These are phyloP conservation scores for Atherix ibis DNA, from an alignment of 2,888 invertebrate genomes.

Conservation along the genomic window DNA sequence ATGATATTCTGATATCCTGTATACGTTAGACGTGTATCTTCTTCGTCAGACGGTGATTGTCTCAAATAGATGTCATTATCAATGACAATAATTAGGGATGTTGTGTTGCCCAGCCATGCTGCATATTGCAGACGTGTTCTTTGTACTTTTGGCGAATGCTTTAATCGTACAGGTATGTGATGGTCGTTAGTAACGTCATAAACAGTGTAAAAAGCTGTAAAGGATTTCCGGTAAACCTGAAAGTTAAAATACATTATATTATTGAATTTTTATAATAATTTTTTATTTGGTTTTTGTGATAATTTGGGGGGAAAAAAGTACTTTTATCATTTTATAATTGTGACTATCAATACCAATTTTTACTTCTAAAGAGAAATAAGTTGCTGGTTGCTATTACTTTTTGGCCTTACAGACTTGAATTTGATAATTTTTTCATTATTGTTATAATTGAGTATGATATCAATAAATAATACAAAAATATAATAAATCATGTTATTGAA, in stretches of 20 bases:
- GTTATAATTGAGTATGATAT: no score
- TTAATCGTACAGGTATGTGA: conserved; percentile 69
- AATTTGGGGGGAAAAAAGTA: no score
- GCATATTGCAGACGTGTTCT: conserved; percentile 68
- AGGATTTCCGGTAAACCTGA: conserved; percentile 72
- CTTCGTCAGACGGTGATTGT: conserved; percentile 50
- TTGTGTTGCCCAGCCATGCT: conserved; percentile 65
- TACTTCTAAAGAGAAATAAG: no score
- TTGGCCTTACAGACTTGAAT: no score
- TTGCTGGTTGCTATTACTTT: no score
- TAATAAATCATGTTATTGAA: no score
- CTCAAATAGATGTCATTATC: conserved; percentile 82
- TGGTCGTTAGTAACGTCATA: conserved; percentile 85
- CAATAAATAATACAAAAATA: no score
- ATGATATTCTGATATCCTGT: conserved; percentile 63
- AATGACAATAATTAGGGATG: conserved; percentile 60
- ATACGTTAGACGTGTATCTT: conserved; percentile 55
- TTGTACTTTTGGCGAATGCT: conserved; percentile 51
- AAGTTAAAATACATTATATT: conserved; percentile 29
- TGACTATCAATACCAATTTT: no score
- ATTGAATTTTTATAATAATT: no score
- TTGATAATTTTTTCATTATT: no score
- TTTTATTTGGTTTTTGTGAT: no score
- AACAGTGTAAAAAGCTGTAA: conserved; percentile 77
- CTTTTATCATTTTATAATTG: no score